phyloP scores from a whole-genome alignment of 2,797 vertebrate species.

The Botia almorhae region DNA sequence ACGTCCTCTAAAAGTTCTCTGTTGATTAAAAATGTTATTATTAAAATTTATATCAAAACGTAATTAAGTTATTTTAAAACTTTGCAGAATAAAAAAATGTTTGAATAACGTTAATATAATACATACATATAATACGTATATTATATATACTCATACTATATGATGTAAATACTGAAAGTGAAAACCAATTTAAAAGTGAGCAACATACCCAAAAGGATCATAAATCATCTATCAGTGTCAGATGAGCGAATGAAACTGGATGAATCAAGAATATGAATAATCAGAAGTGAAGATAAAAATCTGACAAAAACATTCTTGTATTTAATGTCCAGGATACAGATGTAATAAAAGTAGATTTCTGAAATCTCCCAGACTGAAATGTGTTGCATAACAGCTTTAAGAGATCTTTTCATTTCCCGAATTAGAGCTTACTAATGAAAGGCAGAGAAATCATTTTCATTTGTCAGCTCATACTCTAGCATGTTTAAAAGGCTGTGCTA shows the following conservation, averaged over 20 bases:
- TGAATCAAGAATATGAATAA: neutral
- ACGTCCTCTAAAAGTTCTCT: too few relatives aligned
- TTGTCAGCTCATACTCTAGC: neutral
- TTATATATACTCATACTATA: too few relatives aligned
- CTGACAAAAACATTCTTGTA: neutral
- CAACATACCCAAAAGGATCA: neutral
- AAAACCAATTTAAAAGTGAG: neutral
- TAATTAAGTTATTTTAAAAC: too few relatives aligned
- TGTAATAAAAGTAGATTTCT: neutral
- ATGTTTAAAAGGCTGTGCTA: neutral
- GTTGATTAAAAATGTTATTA: too few relatives aligned
- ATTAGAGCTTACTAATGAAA: neutral
- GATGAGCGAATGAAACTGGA: neutral
- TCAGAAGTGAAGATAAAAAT: neutral
- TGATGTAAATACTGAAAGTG: neutral
- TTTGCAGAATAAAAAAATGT: too few relatives aligned
- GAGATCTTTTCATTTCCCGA: slow-evolving; percentile 15
- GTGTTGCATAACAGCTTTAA: neutral
- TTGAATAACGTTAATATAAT: neutral
- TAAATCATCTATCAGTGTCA: neutral
- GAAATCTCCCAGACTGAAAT: neutral
- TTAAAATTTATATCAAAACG: too few relatives aligned
- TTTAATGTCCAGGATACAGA: neutral
- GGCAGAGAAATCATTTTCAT: slow-evolving; percentile 8
- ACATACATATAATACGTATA: too few relatives aligned